These are phyloP conservation scores for Calcarius lapponicus DNA, from an alignment of 2,797 vertebrate genomes.

Conservation along the genomic window DNA sequence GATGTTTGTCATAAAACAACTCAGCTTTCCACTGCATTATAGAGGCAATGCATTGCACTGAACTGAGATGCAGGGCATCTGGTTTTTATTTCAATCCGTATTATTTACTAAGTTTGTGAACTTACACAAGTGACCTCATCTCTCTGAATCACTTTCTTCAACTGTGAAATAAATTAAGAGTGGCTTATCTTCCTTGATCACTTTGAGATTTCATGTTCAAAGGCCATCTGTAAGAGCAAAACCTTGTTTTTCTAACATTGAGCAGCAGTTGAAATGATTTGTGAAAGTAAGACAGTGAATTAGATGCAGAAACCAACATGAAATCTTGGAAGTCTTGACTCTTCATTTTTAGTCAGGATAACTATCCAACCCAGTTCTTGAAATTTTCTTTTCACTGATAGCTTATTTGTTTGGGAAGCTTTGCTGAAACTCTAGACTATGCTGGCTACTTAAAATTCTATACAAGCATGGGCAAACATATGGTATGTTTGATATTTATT, in stretches of 20 bases:
- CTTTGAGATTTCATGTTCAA: conserved; percentile 30
- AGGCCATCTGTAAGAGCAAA: conserved; percentile 3
- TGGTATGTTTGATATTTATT: not conserved
- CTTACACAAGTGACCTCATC: conserved; percentile 14
- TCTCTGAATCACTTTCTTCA: conserved; percentile 34
- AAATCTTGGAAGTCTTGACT: not conserved
- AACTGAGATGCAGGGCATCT: not conserved
- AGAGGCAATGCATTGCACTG: not conserved
- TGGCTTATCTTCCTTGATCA: conserved; percentile 1
- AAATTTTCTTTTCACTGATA: not conserved
- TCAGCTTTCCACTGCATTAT: not conserved
- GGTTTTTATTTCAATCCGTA: conserved; percentile 2
- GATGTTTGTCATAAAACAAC: not conserved
- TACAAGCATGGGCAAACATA: not conserved
- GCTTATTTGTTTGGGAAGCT: not conserved
- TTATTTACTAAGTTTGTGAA: conserved; percentile 39
- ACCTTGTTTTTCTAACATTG: conserved; percentile 2
- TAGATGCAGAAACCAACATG: not conserved
- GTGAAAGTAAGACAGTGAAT: not conserved
- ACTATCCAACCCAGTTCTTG: not conserved
- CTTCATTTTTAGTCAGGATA: not conserved
- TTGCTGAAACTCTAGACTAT: not conserved
- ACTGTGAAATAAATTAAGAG: conserved; percentile 14
- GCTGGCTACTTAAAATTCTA: not conserved
- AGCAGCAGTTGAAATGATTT: conserved; percentile 11